Evolutionary conservation across 1,140 invertebrate species (phyloP), one percentile per base, ranked within the genome.

Genomic region (Wasmannia auropunctata): DNA sequence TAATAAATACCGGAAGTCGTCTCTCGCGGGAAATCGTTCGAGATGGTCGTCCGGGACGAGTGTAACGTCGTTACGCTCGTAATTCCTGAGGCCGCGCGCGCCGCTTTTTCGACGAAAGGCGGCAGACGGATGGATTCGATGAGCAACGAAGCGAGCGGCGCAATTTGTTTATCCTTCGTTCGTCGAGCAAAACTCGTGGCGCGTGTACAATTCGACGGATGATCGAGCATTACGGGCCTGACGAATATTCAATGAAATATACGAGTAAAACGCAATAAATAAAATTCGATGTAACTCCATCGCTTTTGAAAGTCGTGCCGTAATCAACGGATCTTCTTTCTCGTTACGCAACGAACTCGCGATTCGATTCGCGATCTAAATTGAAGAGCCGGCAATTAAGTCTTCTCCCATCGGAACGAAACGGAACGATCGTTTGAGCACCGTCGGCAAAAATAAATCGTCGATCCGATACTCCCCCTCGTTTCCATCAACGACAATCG

Each of bases 1-100:
- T n/a, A n/a, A n/a, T n/a, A 72, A 72, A 56, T 72, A 72, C 31
- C 51, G 70, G 11, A 74, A 74, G 51, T 74, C 34, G n/a, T n/a
- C 70, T 51, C 31, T 25, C 51, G 70, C 70, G 70, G 51, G 51
- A 40, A 56, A 56, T 28, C 69, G 49, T 22, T 56, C 31, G 51
- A 31, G 31, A 37, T n/a, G 14, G 11, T 74, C 51, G 14, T 56
- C 70, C 70, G 11, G 34, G 16, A 67, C 40, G 14, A n/a, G n/a
- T 43, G 11, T 67, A 56, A 56, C 31, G n/a, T 56, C 51, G 22
- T 37, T 56, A 72, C 31, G 2, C 51, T 56, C 34, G 51, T 25
- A 74, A 74, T 74, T 56, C n/a, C 70, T 37, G 22, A 74, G 0
- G 34, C 11, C 34, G n/a, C n/a, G 31, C 5, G 2, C n/a, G 40